Percentiles rank a stretch among this genome's conserved stretches.
phyloP scores from a whole-genome alignment of 2,888 invertebrate species.

The Nomada goodeniana region DNA sequence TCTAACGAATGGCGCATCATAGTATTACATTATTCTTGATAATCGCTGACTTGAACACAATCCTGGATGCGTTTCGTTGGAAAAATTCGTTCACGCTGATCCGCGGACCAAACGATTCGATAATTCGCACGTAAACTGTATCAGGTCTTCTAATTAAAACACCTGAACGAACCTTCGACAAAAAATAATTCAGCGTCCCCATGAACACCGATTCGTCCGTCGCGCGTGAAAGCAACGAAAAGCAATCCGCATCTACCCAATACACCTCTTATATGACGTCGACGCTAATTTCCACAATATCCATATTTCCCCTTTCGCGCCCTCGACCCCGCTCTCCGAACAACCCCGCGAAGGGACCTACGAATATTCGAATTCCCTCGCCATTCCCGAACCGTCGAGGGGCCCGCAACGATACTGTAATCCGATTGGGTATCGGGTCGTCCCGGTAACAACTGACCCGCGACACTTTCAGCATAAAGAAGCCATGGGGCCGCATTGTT shows the following conservation, averaged over 20 bases:
- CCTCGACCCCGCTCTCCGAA: too few relatives aligned
- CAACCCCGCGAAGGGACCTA: neutral
- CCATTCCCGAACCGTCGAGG: conserved; percentile 15
- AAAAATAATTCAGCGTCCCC: too few relatives aligned
- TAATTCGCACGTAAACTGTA: too few relatives aligned
- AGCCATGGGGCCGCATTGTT: conserved; percentile 80
- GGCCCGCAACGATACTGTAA: conserved; percentile 54
- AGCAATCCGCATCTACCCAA: too few relatives aligned
- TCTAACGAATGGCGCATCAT: conserved; percentile 1
- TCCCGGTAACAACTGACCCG: conserved; percentile 75
- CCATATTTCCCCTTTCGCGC: neutral
- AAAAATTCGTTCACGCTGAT: neutral
- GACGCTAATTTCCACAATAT: too few relatives aligned
- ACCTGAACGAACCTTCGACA: too few relatives aligned
- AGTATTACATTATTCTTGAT: neutral
- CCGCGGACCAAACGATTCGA: neutral
- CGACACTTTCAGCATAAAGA: conserved; percentile 80
- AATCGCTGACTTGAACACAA: neutral
- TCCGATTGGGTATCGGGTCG: conserved; percentile 63
- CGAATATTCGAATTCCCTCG: neutral
- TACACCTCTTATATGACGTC: too few relatives aligned
- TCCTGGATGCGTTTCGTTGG: too few relatives aligned
- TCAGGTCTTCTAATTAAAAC: too few relatives aligned
- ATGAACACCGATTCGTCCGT: too few relatives aligned
- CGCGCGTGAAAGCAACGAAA: too few relatives aligned